Percentiles rank a stretch among this genome's conserved stretches.
These are phyloP conservation scores for Scaptomyza reducta DNA, from an alignment of 2,888 invertebrate genomes.

Conservation along the genomic window DNA sequence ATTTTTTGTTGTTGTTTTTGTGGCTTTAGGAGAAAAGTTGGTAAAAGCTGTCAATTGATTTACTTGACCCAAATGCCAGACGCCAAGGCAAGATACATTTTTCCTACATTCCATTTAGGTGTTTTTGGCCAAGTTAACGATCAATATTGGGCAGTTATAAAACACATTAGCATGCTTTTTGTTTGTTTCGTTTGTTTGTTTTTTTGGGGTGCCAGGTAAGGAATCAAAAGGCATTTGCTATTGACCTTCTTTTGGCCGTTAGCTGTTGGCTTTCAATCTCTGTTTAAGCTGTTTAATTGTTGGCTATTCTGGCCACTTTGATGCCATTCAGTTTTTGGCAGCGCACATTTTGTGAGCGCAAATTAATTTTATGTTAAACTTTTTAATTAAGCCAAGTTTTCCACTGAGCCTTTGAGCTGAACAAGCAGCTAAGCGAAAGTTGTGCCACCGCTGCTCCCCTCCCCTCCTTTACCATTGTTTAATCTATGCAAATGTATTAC, in stretches of 20 bases:
- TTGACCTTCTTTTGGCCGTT: constrained; percentile 12
- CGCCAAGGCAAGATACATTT: constrained; percentile 6
- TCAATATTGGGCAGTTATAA: constrained; percentile 65
- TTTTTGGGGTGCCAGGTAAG: not conserved
- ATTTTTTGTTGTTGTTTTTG: not conserved
- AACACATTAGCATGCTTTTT: constrained; percentile 1
- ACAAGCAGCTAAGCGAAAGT: constrained; percentile 15
- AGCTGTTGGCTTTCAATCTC: constrained; percentile 20
- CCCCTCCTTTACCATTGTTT: constrained; percentile 15
- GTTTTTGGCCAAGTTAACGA: constrained; percentile 40
- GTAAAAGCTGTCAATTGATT: constrained; percentile 71
- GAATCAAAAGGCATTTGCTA: constrained; percentile 6
- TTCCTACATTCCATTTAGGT: not conserved
- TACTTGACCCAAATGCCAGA: constrained; percentile 67
- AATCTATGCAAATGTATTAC: constrained; percentile 74
- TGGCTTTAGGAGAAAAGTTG: constrained; percentile 18
- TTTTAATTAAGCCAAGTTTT: constrained; percentile 67
- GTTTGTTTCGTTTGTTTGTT: too few relatives aligned
- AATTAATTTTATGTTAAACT: constrained; percentile 74
- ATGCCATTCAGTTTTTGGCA: constrained; percentile 33
- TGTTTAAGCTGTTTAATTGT: constrained; percentile 34
- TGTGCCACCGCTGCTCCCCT: constrained; percentile 2
- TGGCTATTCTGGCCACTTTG: constrained; percentile 15
- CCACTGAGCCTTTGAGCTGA: constrained; percentile 11
- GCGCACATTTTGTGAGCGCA: constrained; percentile 24